Evolutionary conservation across 2,797 vertebrate species (phyloP).

Genomic region (Myripristis jacobus): DNA sequence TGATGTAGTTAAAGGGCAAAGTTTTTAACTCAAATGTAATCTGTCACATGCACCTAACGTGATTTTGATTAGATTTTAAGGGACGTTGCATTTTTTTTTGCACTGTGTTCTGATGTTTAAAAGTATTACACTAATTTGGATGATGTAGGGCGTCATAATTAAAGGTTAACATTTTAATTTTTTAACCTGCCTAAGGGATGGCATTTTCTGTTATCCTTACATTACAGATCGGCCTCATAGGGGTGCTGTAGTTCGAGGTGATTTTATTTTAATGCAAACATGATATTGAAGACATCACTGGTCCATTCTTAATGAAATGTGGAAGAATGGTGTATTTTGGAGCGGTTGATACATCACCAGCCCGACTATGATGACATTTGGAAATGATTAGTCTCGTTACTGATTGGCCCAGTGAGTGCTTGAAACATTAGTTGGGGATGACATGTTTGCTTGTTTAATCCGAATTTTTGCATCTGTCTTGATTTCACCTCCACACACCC

Average conservation of each 20-base stretch:
- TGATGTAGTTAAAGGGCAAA: slow-evolving; percentile 28
- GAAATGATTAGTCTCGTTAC: slow-evolving; percentile 28
- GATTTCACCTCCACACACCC: slow-evolving; percentile 41
- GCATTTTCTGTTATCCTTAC: too few species aligned
- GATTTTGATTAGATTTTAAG: slow-evolving; percentile 5
- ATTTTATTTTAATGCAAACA: background rate
- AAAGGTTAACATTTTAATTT: too few species aligned
- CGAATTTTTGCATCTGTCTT: slow-evolving; percentile 35
- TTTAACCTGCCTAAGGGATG: too few species aligned
- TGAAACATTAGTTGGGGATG: slow-evolving; percentile 14
- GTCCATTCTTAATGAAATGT: too few species aligned
- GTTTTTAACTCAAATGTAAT: slow-evolving; percentile 35
- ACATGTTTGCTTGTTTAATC: slow-evolving; percentile 20
- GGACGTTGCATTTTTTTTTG: slow-evolving; percentile 29
- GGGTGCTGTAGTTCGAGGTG: background rate
- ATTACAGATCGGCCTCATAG: background rate
- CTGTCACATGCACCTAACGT: slow-evolving; percentile 19
- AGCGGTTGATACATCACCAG: background rate
- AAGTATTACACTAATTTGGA: slow-evolving; percentile 1
- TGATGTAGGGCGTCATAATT: too few species aligned
- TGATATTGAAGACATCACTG: too few species aligned
- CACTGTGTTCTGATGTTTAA: background rate
- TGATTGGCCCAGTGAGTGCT: slow-evolving; percentile 15
- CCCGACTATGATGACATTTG: slow-evolving; percentile 24
- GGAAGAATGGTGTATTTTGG: too few species aligned